These are phyloP conservation scores for Calidris pygmaea DNA, from an alignment of 2,113 vertebrate species.

Conservation along the genomic window DNA sequence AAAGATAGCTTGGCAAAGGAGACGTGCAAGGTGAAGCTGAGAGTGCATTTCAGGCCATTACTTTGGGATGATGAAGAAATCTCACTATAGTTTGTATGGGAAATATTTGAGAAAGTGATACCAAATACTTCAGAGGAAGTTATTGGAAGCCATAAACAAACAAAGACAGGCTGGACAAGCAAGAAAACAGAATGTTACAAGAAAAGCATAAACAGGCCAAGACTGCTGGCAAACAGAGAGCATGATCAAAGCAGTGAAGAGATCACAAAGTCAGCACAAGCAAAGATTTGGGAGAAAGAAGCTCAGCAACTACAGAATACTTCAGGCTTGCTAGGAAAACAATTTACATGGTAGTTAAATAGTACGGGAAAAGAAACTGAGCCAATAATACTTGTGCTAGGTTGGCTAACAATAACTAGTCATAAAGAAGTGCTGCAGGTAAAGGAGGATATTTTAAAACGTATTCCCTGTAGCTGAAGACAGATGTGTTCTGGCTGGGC, in stretches of 20 bases:
- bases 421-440: neutral
- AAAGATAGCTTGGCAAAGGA: neutral
- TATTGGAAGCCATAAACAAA: slow-evolving; percentile 47
- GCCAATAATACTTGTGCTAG: neutral
- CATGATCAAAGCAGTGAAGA: slow-evolving; percentile 13
- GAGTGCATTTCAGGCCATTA: slow-evolving; percentile 32
- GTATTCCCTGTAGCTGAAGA: neutral
- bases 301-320: neutral
- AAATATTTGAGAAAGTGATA: slow-evolving; percentile 46
- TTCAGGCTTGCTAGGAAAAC: neutral
- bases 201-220: slow-evolving; percentile 29
- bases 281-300: neutral
- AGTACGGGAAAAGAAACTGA: neutral
- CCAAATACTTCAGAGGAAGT: slow-evolving; percentile 26
- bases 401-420: neutral
- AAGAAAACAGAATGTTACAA: neutral
- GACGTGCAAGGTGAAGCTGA: neutral
- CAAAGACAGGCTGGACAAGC: slow-evolving; percentile 37
- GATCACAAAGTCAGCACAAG: neutral
- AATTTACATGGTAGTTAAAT: neutral
- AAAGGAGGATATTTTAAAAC: neutral
- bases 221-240: neutral
- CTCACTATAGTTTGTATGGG: neutral
- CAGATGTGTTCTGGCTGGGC: neutral
- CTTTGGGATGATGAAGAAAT: neutral